Conservation (phyloP, 2,888 invertebrate species). For the Microdon myrmicae region DNA sequence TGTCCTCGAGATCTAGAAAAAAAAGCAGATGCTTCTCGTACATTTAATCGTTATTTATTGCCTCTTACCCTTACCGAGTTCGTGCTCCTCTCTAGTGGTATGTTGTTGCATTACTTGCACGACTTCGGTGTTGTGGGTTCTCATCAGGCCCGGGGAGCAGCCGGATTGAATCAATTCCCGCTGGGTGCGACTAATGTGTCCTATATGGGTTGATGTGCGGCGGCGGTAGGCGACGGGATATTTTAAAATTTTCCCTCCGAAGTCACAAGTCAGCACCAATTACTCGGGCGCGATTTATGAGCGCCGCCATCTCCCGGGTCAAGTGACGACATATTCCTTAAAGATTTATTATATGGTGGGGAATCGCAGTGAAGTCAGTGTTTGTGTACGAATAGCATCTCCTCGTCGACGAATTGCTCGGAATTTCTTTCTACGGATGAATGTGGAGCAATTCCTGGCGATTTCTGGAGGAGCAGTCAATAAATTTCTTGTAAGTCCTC, state of each 20-base stretch:
- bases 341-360: constrained; percentile 54
- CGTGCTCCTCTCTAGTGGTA: constrained; percentile 15
- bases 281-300: constrained; percentile 55
- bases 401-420: constrained; percentile 21
- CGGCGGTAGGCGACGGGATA: constrained; percentile 14
- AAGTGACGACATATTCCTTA: constrained; percentile 55
- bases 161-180: constrained; percentile 36
- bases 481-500: constrained; percentile 38
- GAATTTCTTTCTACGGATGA: constrained; percentile 15
- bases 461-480: constrained; percentile 49
- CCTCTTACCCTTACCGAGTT: constrained; percentile 31
- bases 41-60: constrained; percentile 49
- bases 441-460: constrained; percentile 44
- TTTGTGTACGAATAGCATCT: constrained; percentile 9
- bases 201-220: not conserved
- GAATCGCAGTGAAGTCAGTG: constrained; percentile 18
- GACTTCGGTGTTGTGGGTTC: constrained; percentile 22
- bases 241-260: constrained; percentile 22
- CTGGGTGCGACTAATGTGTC: constrained; percentile 13
- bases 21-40: constrained; percentile 22
- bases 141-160: constrained; percentile 25
- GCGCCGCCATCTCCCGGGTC: constrained; percentile 54
- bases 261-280: constrained; percentile 54
- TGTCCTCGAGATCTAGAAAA: too few relatives aligned
- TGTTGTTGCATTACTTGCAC: constrained; percentile 33